A percentile compares a stretch with the other conserved stretches of the same genome.
Conservation (phyloP, 1,140 invertebrate species). For the Drosophila sucinea region DNA sequence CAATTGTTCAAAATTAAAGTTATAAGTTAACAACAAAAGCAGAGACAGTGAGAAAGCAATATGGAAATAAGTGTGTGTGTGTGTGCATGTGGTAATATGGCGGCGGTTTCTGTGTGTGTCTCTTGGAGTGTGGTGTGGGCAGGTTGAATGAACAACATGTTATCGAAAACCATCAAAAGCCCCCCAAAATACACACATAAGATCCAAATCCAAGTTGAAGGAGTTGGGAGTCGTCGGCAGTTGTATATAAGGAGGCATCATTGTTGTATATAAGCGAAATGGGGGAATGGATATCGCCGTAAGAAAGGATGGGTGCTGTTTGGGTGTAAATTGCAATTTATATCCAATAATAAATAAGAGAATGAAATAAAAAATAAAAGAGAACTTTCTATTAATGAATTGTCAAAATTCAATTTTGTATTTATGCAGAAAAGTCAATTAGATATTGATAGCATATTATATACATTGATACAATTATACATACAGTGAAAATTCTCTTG, state of each 20-base stretch:
- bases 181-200: slow-evolving; percentile 25
- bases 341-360: too few relatives aligned
- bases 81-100: slow-evolving; percentile 35
- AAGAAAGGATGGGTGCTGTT: neutral
- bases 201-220: slow-evolving; percentile 14
- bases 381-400: too few relatives aligned
- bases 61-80: neutral
- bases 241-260: slow-evolving; percentile 33
- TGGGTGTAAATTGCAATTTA: too few relatives aligned
- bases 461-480: too few relatives aligned
- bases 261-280: slow-evolving; percentile 31
- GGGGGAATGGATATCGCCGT: too few relatives aligned
- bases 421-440: too few relatives aligned
- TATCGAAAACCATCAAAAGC: slow-evolving; percentile 63
- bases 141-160: slow-evolving; percentile 77
- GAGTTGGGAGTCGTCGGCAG: slow-evolving; percentile 23
- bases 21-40: neutral
- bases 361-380: too few relatives aligned
- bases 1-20: neutral
- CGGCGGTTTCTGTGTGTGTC: slow-evolving; percentile 21
- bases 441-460: too few relatives aligned
- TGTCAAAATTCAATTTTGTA: too few relatives aligned
- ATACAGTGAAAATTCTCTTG: too few relatives aligned
- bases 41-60: neutral
- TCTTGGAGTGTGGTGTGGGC: slow-evolving; percentile 33